phyloP scores from a whole-genome alignment of 1,140 invertebrate genomes.

The Achroia grisella region DNA sequence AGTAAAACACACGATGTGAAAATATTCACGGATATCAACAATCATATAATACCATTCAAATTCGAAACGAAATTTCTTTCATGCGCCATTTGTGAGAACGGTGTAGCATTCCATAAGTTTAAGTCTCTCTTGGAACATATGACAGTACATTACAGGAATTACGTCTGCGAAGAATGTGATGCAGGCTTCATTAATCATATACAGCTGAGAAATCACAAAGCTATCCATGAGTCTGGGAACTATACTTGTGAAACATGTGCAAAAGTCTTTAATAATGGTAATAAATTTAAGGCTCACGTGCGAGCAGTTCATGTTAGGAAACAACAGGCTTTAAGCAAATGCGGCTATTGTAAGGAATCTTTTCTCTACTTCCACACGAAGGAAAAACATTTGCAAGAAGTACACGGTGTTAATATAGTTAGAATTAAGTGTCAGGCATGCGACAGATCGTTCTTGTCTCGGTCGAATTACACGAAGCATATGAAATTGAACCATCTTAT shows the following conservation, averaged over 20 bases:
- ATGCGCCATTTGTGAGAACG: constrained; percentile 1
- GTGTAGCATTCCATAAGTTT: constrained; percentile 6
- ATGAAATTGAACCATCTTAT: no score
- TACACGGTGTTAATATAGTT: no score
- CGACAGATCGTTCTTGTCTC: no score
- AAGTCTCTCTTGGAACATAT: constrained; percentile 40
- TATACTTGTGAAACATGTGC: constrained; percentile 23
- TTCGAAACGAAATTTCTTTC: constrained; percentile 3
- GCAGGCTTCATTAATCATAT: constrained; percentile 27
- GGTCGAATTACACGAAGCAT: no score
- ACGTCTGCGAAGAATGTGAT: constrained; percentile 39
- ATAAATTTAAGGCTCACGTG: constrained; percentile 23
- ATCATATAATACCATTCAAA: constrained; percentile 29
- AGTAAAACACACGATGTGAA: constrained; percentile 22
- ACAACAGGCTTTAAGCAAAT: no score
- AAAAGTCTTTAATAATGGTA: constrained; percentile 18
- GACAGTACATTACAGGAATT: constrained; percentile 45
- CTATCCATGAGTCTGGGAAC: neutral
- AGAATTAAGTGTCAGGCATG: no score
- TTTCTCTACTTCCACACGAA: no score
- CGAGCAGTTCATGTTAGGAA: constrained; percentile 14
- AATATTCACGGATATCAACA: constrained; percentile 33
- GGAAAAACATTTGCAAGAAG: no score
- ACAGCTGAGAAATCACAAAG: no score
- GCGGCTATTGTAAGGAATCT: no score